phyloP scores from a whole-genome alignment of 2,113 vertebrate genomes.

The Rana temporaria region DNA sequence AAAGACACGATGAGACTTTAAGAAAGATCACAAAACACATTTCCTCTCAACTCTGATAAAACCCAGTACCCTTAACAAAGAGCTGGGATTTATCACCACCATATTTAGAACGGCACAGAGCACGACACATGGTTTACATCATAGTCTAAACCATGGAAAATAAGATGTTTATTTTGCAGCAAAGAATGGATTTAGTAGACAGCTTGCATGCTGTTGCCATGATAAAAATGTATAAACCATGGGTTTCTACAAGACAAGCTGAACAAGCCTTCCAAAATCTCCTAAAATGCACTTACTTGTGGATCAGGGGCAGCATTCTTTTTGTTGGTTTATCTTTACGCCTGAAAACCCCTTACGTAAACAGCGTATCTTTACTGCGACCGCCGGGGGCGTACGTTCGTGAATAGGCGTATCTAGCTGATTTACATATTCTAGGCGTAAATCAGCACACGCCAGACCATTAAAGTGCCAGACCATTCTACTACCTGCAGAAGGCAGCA shows the following conservation, averaged over 20 bases:
- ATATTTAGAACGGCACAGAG: background rate
- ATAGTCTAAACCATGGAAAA: background rate
- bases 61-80: background rate
- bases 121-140: background rate
- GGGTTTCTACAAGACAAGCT: background rate
- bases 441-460: too few relatives aligned
- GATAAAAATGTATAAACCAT: background rate
- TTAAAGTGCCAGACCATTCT: too few relatives aligned
- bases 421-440: too few relatives aligned
- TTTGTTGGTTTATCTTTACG: too few relatives aligned
- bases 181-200: background rate
- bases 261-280: too few relatives aligned
- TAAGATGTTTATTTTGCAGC: constrained; percentile 3
- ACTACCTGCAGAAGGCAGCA: too few relatives aligned
- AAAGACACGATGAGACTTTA: background rate
- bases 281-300: background rate
- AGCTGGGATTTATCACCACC: background rate
- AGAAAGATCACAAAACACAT: background rate
- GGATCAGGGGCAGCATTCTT: too few relatives aligned
- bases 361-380: too few relatives aligned
- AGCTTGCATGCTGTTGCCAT: background rate
- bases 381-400: too few relatives aligned
- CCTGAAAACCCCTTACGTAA: too few relatives aligned
- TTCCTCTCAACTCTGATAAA: background rate
- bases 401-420: too few relatives aligned